A percentile compares a stretch with the other conserved stretches of the same genome.
phyloP scores from a whole-genome alignment of 2,113 vertebrate species.

The Caretta caretta region DNA sequence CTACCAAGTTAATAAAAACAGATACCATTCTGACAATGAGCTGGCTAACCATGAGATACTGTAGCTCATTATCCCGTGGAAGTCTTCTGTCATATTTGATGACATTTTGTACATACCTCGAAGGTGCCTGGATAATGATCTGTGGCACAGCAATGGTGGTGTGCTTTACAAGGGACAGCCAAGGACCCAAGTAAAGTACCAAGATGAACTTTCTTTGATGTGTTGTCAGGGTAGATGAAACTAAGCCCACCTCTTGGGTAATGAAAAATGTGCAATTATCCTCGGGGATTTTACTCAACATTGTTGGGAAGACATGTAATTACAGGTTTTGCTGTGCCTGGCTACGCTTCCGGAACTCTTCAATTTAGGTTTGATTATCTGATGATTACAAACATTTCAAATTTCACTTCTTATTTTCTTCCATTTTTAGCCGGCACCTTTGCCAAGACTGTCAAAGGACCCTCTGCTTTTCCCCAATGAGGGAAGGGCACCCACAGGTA shows the following conservation, averaged over 20 bases:
- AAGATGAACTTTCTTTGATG: neutral
- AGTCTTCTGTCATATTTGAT: constrained; percentile 25
- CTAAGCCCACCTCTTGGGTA: neutral
- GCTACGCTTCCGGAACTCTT: neutral
- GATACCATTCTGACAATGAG: neutral
- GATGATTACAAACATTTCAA: constrained; percentile 48
- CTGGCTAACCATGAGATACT: neutral
- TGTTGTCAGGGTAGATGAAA: constrained; percentile 10
- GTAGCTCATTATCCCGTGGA: neutral
- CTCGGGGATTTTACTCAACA: neutral
- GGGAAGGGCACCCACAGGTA: neutral
- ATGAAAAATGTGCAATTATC: neutral
- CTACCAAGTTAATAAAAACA: neutral
- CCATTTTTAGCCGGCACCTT: neutral
- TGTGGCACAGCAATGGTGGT: neutral
- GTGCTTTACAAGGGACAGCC: neutral
- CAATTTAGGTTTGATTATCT: constrained; percentile 46
- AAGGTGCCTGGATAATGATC: neutral
- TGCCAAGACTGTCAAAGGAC: neutral
- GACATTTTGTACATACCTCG: neutral
- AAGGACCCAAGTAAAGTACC: constrained; percentile 3
- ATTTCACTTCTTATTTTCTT: constrained; percentile 25
- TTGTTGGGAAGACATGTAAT: neutral
- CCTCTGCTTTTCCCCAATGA: neutral
- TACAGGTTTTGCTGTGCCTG: constrained; percentile 6